Evolutionary conservation across 2,113 vertebrate genomes (phyloP).

Genomic region (Ameiurus melas): DNA sequence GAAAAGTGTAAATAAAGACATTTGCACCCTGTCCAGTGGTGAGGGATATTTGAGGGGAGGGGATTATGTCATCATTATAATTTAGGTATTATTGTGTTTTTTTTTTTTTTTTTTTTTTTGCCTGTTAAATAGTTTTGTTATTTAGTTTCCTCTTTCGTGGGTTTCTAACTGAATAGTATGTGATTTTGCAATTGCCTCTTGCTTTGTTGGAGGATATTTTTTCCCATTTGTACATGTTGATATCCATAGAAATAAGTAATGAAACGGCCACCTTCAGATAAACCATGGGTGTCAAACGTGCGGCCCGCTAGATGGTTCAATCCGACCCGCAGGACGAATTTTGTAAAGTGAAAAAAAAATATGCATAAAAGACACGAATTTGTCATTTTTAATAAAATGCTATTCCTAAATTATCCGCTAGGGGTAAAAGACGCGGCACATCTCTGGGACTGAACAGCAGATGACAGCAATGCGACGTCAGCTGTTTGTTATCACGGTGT

Average conservation of each 20-base stretch:
- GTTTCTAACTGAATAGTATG: background rate
- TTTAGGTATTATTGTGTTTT: background rate
- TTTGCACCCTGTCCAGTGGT: background rate
- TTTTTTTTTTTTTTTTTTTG: background rate
- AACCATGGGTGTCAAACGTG: no score
- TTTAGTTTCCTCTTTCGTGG: background rate
- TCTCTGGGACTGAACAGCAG: no score
- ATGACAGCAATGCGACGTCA: no score
- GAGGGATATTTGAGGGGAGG: background rate
- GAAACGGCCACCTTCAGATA: background rate
- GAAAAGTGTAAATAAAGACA: conserved; percentile 1
- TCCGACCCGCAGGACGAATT: no score
- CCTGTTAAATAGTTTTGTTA: background rate
- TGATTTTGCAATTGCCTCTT: background rate
- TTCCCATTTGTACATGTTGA: background rate
- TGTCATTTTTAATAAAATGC: no score
- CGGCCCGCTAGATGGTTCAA: no score
- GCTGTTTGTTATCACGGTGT: no score
- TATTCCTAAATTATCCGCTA: no score
- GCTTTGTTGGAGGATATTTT: background rate
- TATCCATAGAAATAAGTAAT: background rate
- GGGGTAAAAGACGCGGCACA: no score
- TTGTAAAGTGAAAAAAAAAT: no score
- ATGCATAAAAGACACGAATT: no score
- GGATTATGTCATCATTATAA: no score